These are phyloP conservation scores for Chaetophractus vellerosus DNA, from an alignment of 2,797 vertebrate genomes.

Conservation along the genomic window DNA sequence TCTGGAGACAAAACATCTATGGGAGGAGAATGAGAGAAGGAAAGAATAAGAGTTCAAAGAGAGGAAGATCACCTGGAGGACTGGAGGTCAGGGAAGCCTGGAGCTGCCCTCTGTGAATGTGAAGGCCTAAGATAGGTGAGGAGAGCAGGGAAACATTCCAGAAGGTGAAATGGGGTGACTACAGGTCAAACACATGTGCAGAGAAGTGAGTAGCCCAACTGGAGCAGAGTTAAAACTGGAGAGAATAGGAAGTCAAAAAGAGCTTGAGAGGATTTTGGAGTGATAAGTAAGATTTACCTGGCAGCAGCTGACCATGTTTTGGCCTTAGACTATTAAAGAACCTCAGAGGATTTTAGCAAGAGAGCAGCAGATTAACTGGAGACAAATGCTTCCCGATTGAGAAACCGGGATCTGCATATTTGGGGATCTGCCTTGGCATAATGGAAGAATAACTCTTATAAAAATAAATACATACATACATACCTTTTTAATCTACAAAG, in stretches of 20 bases:
- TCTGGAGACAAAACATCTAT: constrained; percentile 5
- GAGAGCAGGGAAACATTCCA: not conserved
- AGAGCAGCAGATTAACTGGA: not conserved
- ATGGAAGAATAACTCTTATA: not conserved
- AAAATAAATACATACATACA: constrained; percentile 21
- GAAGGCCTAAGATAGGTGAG: not conserved
- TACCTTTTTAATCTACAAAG: not conserved
- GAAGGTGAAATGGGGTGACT: not conserved
- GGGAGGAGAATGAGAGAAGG: not conserved
- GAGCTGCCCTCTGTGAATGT: not conserved
- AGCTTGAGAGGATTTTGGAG: not conserved
- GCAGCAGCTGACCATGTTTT: not conserved
- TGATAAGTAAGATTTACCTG: not conserved
- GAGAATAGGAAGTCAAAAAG: not conserved
- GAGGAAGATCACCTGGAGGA: too few relatives aligned
- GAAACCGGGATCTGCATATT: not conserved
- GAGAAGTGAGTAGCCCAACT: not conserved
- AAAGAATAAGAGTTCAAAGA: not conserved
- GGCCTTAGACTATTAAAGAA: not conserved
- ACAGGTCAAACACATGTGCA: not conserved
- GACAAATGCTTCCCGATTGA: not conserved
- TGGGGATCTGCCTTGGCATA: not conserved
- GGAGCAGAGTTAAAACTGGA: constrained; percentile 7
- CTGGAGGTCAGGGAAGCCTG: not conserved
- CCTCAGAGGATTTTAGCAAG: not conserved